Base-by-base conservation (phyloP, 2,888 invertebrate species). In the Oscheius sp. region DNA sequence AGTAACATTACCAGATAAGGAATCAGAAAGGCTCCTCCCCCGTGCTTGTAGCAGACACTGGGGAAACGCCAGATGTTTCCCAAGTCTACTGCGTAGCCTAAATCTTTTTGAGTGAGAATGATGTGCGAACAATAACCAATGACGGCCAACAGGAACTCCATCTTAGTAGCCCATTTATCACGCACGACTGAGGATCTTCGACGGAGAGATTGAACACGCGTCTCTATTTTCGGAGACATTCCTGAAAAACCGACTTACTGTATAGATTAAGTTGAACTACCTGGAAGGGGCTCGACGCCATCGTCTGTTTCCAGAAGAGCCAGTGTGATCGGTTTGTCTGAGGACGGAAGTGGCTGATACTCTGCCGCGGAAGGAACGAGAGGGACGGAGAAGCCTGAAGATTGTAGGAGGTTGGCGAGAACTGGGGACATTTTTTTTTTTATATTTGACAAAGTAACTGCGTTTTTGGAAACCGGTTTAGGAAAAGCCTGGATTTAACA, bases 1-100 rank as follows among this genome's bases (percentile, higher is more conserved):
- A 95, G 91, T 90, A 96, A 91, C 95, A 96, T 96, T 81, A 95
- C 92, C 37, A 88, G 82, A 91, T 96, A 96, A 0, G 96, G 96
- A 84, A 96, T 94, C 78, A 96, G 92, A 90, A 96, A 96, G 33
- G 96, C 96, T 42, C 85, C 84, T 63, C 87, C 87, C 11, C 87
- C 87, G 60, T 87, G 85, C 63, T 86, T 86, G 78, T 86, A 87
- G 75, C 87, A 87, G 0, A 87, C 83, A 13, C 83, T 79, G 2
- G 86, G 86, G 55, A 83, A 84, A 60, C 87, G 75, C 87, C 87
- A 87, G 48, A 87, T 86, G 53, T 87, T 87, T 10, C 87, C 87
- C 76, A 87, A 77, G 75, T 87, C 87, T 29, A 87, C 87, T n/a
- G 86, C 68, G 53, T 68, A 68, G 9, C 68, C 68, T 68, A 21